Conservation (phyloP, 1,140 invertebrate species). For the Eupristina koningsbergeri region DNA sequence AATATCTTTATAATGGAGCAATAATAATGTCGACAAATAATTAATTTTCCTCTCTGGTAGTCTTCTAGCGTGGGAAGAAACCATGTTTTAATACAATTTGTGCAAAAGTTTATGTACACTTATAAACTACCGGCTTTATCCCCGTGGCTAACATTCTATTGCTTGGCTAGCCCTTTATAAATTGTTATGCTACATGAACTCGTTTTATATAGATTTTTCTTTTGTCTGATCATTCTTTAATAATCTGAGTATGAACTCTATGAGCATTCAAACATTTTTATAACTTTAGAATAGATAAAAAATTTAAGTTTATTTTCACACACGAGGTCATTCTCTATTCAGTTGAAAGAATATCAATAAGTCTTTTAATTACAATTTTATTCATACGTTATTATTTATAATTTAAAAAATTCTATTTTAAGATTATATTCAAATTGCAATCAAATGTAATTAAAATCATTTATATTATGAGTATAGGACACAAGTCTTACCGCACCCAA, state of each 20-base stretch:
- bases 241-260: no score
- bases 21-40: conserved; percentile 31
- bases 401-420: no score
- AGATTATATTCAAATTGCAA: not conserved
- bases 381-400: no score
- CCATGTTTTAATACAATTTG: conserved; percentile 36
- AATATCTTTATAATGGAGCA: conserved; percentile 15
- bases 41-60: conserved; percentile 16
- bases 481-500: not conserved
- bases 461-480: not conserved
- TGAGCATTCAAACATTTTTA: no score
- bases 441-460: not conserved
- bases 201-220: no score
- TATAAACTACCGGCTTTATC: not conserved
- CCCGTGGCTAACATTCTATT: not conserved
- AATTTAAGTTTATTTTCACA: no score
- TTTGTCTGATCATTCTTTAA: not conserved
- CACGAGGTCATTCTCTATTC: no score
- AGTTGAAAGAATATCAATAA: no score
- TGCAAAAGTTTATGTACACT: not conserved
- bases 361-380: no score
- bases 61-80: conserved; percentile 21
- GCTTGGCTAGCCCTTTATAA: not conserved
- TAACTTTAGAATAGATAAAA: no score
- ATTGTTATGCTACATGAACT: not conserved